A percentile compares a stretch with the other conserved stretches of the same genome.
These are phyloP conservation scores for Tangara arthus DNA, from an alignment of 2,797 vertebrate genomes.

Conservation along the genomic window DNA sequence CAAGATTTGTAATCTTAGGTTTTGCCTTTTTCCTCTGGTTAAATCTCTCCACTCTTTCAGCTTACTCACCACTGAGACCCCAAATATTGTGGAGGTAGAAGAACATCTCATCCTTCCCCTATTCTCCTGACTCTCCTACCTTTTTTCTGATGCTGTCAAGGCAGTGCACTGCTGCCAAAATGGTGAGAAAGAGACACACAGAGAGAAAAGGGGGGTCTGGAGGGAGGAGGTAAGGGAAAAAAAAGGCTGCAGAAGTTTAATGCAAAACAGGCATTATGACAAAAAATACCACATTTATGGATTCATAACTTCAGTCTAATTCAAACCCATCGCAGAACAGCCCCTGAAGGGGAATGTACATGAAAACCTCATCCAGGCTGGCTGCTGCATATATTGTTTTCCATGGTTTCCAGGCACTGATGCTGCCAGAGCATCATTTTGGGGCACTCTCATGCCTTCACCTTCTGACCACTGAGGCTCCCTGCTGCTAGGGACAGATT, in stretches of 20 bases:
- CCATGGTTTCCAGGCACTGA: background rate
- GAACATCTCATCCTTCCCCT: background rate
- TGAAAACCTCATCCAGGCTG: background rate
- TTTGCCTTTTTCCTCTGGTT: background rate
- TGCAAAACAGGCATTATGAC: conserved; percentile 12
- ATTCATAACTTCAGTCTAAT: conserved; percentile 12
- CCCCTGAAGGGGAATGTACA: background rate
- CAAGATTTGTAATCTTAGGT: background rate
- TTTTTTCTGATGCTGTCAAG: background rate
- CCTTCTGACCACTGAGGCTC: background rate
- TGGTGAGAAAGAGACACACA: background rate
- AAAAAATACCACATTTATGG: conserved; percentile 5
- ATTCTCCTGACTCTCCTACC: background rate
- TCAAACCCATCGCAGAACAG: background rate
- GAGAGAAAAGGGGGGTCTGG: background rate
- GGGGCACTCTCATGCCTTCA: background rate
- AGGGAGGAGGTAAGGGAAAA: background rate
- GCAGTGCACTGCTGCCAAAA: background rate
- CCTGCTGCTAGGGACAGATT: background rate
- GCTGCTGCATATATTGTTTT: background rate
- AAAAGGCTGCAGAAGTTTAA: background rate
- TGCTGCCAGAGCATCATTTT: background rate
- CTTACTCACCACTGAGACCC: background rate
- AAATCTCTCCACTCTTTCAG: background rate
- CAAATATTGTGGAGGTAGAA: background rate